Conservation (phyloP, 2,113 vertebrate genomes). For the Triplophysa rosa region DNA sequence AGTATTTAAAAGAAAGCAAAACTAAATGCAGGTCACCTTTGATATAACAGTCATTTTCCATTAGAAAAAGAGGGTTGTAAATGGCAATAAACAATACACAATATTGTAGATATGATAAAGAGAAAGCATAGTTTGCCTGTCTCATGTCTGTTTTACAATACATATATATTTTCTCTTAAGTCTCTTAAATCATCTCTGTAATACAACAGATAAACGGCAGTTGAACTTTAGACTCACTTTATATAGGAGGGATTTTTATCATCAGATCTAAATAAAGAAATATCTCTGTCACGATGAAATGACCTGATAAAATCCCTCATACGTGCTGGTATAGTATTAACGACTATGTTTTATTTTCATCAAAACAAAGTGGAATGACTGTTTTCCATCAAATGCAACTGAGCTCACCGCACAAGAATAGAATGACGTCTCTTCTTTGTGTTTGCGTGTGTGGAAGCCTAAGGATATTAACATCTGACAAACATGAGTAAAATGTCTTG, state of each 20-base stretch:
- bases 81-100: slow-evolving; percentile 10
- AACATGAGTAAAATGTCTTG: background rate
- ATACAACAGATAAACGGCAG: slow-evolving; percentile 23
- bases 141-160: slow-evolving; percentile 25
- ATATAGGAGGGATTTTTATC: background rate
- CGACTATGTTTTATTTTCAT: slow-evolving; percentile 16
- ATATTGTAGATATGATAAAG: too few relatives aligned
- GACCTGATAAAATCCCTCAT: background rate
- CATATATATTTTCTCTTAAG: slow-evolving; percentile 1
- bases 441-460: background rate
- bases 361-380: slow-evolving; percentile 32
- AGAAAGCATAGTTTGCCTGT: background rate
- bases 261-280: background rate
- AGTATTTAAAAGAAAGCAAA: background rate
- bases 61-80: slow-evolving; percentile 1
- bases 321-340: background rate
- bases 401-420: background rate
- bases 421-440: background rate
- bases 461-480: background rate
- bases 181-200: background rate
- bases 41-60: slow-evolving; percentile 5
- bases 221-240: slow-evolving; percentile 30
- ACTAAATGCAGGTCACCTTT: slow-evolving; percentile 5
- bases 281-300: background rate
- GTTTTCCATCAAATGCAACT: slow-evolving; percentile 24